Evolutionary conservation across 2,888 invertebrate species (phyloP).

Genomic region (Ctena decussata): DNA sequence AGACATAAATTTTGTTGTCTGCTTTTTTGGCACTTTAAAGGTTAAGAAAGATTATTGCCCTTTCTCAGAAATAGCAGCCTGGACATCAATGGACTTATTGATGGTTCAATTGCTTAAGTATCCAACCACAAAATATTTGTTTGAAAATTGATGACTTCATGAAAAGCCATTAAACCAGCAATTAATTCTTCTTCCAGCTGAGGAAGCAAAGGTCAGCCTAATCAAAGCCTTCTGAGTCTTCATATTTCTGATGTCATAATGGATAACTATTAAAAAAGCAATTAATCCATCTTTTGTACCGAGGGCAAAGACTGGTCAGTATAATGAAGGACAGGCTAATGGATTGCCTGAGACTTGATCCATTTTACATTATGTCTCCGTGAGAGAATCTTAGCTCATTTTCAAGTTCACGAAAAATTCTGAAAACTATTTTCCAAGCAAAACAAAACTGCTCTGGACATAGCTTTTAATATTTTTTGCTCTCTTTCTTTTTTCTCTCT

Average conservation of each 20-base stretch:
- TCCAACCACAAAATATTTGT: background rate
- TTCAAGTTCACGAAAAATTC: no score
- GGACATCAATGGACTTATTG: no score
- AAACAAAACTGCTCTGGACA: no score
- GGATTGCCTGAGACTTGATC: background rate
- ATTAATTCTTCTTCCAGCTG: background rate
- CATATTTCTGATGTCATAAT: background rate
- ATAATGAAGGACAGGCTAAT: background rate
- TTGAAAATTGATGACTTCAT: background rate
- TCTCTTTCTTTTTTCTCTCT: no score
- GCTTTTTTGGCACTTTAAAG: no score
- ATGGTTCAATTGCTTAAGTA: no score
- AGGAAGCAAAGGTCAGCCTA: background rate
- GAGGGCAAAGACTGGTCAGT: background rate
- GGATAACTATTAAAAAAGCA: constrained; percentile 9
- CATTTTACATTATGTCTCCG: background rate
- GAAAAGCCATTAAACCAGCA: background rate
- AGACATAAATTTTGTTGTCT: no score
- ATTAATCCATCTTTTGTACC: background rate
- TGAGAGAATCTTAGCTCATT: no score
- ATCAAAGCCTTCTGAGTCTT: background rate
- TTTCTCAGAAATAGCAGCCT: no score
- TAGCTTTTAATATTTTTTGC: no score
- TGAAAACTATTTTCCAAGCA: no score
- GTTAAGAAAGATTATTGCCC: no score